These are phyloP conservation scores for Falco columbarius DNA, from an alignment of 2,797 vertebrate genomes.

Conservation along the genomic window DNA sequence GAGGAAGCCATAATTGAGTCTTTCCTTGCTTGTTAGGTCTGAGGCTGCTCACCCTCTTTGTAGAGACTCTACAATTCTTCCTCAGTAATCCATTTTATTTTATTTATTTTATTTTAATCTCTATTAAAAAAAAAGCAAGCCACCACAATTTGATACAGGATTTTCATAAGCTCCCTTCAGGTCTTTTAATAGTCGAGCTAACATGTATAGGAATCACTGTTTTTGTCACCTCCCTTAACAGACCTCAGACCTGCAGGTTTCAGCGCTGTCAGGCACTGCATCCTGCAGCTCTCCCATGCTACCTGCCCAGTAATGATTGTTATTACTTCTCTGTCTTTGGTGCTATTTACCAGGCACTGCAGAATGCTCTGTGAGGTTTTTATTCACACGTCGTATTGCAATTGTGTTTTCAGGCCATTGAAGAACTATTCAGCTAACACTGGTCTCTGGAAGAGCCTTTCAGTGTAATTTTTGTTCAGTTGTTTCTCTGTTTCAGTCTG, in stretches of 20 bases:
- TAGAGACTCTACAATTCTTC: background rate
- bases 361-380: background rate
- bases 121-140: background rate
- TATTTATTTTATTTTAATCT: background rate
- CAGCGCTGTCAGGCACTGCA: background rate
- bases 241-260: background rate
- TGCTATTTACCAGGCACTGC: background rate
- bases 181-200: background rate
- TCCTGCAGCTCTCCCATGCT: background rate
- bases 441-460: background rate
- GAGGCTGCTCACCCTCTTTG: background rate
- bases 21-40: background rate
- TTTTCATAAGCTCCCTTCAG: background rate
- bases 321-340: background rate
- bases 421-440: background rate
- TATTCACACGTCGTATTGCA: background rate
- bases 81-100: background rate
- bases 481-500: background rate
- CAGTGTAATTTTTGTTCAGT: background rate
- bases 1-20: background rate
- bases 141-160: background rate
- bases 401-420: background rate
- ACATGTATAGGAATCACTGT: accelerated
- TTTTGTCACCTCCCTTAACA: background rate
- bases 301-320: background rate